Evolutionary conservation across 1,140 invertebrate genomes (phyloP), one percentile per base, ranked within the genome.

Genomic region (Aporrectodea caliginosa): DNA sequence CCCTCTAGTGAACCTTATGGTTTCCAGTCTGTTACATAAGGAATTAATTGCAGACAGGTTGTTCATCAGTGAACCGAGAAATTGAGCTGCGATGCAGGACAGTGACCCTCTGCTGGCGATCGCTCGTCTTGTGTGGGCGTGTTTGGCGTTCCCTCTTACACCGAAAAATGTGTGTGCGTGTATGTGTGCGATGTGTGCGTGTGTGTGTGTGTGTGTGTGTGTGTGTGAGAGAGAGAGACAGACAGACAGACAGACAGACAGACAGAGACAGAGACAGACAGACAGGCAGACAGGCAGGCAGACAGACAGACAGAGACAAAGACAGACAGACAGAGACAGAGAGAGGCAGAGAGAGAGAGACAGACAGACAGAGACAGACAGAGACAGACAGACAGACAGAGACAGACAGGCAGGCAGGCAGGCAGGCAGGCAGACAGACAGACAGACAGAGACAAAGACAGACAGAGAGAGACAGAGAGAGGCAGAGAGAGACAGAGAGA

Each of bases 331-430:
- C 6, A 58, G 43, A 58, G 43, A 58, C 6, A 58, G 43, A 6
- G 22, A 6, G 22, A 58, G 22, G 43, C 43, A 58, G 43, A 58
- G 6, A 22, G 22, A 58, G 43, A 58, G 43, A 58, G 43, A 58
- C 6, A 58, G 43, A 58, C 6, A 58, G 43, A 58, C 43, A 58
- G 43, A 58, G 43, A 58, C 43, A 58, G 43, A 58, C 43, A 58
- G 43, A 58, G 43, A 58, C 43, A 58, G 43, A n/a, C n/a, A n/a
- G 43, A 58, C 43, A 58, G 43, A 58, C 43, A 58, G 43, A 58
- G 43, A 58, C 43, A 12, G 43, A 58, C 6, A 58, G 43, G 22
- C 6, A 58, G 43, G 22, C 6, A 58, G 43, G 22, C 43, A 58
- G 43, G 22, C 22, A 58, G 43, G n/a, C n/a, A 58, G 6, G 22